These are phyloP conservation scores for Choristoneura rosaceana DNA, from an alignment of 2,888 invertebrate genomes.

Conservation along the genomic window DNA sequence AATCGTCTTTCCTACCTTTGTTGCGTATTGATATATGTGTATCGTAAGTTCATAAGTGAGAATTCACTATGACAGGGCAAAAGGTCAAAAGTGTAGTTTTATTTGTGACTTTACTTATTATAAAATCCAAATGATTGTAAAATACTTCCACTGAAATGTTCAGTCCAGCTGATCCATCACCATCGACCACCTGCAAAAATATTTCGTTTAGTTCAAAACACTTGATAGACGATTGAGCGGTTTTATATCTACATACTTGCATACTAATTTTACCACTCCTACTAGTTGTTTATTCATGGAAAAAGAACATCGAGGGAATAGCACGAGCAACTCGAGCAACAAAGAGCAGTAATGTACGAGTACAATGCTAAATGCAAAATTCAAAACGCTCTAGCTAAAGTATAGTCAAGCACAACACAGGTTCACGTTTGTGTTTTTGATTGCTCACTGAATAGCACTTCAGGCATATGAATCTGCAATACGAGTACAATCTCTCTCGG, in stretches of 20 bases:
- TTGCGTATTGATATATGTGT: too few species aligned
- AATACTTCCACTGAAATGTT: too few species aligned
- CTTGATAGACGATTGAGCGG: too few species aligned
- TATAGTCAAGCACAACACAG: slow-evolving; percentile 64
- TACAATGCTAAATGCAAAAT: slow-evolving; percentile 65
- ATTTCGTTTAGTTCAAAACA: too few species aligned
- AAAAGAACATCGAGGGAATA: slow-evolving; percentile 12
- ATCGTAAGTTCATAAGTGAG: too few species aligned
- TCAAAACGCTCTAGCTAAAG: slow-evolving; percentile 73
- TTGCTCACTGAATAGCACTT: slow-evolving; percentile 72
- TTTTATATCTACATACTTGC: neutral
- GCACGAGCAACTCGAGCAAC: neutral
- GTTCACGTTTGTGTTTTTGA: slow-evolving; percentile 73
- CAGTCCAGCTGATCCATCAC: too few species aligned
- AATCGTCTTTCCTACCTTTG: too few species aligned
- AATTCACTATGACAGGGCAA: too few species aligned
- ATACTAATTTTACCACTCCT: neutral
- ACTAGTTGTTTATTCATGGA: neutral
- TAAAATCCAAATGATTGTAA: too few species aligned
- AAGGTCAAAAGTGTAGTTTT: too few species aligned
- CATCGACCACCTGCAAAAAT: too few species aligned
- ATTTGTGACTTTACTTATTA: too few species aligned
- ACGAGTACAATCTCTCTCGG: slow-evolving; percentile 49
- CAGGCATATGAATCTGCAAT: slow-evolving; percentile 64
- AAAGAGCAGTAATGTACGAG: slow-evolving; percentile 19